A percentile compares a stretch with the other conserved stretches of the same genome.
Evolutionary conservation across 2,888 invertebrate genomes (phyloP).

Genomic region (Protophormia terraenovae): DNA sequence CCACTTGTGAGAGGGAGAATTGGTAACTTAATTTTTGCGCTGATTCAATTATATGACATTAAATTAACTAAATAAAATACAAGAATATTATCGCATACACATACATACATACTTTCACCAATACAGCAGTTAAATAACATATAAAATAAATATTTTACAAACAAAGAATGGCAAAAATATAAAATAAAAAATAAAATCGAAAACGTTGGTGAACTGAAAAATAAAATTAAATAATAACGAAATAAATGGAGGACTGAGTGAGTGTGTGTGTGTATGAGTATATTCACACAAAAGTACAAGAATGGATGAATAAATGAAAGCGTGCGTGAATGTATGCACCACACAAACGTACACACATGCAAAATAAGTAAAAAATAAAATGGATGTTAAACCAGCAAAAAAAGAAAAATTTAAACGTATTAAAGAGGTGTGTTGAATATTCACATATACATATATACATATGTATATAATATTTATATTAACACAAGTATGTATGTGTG

Average conservation of each 20-base stretch:
- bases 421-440: slow-evolving; percentile 17
- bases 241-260: slow-evolving; percentile 11
- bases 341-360: neutral
- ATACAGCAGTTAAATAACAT: neutral
- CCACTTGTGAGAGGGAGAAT: neutral
- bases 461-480: neutral
- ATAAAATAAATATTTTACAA: slow-evolving; percentile 29
- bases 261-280: neutral
- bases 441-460: neutral
- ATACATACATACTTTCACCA: neutral
- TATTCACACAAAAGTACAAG: neutral
- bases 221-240: slow-evolving; percentile 50
- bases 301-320: slow-evolving; percentile 34
- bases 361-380: slow-evolving; percentile 17
- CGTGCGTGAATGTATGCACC: slow-evolving; percentile 23
- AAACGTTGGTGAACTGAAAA: slow-evolving; percentile 32
- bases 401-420: no score
- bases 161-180: neutral
- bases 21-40: neutral
- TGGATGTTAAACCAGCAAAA: neutral
- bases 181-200: neutral
- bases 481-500: neutral
- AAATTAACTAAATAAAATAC: slow-evolving; percentile 57
- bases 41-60: slow-evolving; percentile 53
- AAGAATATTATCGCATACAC: neutral